A percentile compares a stretch with the other conserved stretches of the same genome.
phyloP scores from a whole-genome alignment of 1,140 invertebrate species.

The Luehdorfia chinensis region DNA sequence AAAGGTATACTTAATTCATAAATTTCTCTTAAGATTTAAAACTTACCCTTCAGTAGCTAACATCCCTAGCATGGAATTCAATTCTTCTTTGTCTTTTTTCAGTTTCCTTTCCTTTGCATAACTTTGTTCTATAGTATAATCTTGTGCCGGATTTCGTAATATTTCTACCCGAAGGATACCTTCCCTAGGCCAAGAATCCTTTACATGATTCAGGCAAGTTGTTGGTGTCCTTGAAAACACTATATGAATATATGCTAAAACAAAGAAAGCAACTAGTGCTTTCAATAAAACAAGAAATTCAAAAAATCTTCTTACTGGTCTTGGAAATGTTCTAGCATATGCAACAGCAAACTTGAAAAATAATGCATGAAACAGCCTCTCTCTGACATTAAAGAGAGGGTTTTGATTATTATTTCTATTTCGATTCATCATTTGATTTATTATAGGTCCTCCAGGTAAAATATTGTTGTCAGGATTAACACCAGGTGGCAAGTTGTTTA shows the following conservation, averaged over 20 bases:
- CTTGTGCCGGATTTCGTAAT: slow-evolving; percentile 83
- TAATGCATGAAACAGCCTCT: slow-evolving; percentile 96
- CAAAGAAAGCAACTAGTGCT: slow-evolving; percentile 92
- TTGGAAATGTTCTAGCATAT: slow-evolving; percentile 93
- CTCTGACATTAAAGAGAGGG: slow-evolving; percentile 89
- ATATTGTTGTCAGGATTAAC: slow-evolving; percentile 77
- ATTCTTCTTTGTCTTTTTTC: slow-evolving; percentile 83
- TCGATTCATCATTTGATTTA: slow-evolving; percentile 73
- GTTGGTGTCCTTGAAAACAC: slow-evolving; percentile 95
- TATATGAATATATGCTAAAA: slow-evolving; percentile 96
- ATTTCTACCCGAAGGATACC: slow-evolving; percentile 98
- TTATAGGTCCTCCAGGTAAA: slow-evolving; percentile 69
- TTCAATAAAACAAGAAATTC: slow-evolving; percentile 95
- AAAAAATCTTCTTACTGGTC: slow-evolving; percentile 89
- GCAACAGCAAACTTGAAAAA: slow-evolving; percentile 94
- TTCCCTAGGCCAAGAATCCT: slow-evolving; percentile 95
- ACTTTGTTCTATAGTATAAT: slow-evolving; percentile 88
- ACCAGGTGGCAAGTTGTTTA: slow-evolving; percentile 67
- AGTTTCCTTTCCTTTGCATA: slow-evolving; percentile 88
- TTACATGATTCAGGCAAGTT: slow-evolving; percentile 94
- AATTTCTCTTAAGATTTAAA: too few species aligned
- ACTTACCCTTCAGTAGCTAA: slow-evolving; percentile 82
- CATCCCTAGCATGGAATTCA: slow-evolving; percentile 81
- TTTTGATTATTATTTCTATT: slow-evolving; percentile 82
- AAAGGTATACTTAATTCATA: too few species aligned